Evolutionary conservation across 2,888 invertebrate genomes (phyloP), one percentile per base, ranked within the genome.

Genomic region (Megamerina dolium): DNA sequence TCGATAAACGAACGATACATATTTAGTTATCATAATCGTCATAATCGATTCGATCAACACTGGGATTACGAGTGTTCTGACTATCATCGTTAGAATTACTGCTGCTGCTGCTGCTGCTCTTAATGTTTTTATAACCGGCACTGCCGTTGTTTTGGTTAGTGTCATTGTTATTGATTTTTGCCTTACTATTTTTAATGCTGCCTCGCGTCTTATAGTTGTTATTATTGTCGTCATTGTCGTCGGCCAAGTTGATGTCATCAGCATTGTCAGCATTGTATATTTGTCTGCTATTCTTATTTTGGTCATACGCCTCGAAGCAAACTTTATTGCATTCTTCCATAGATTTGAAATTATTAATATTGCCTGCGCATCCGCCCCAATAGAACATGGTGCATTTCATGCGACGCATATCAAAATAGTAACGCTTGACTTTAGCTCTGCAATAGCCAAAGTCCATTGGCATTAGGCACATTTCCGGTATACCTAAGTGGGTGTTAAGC

Each of bases 301-400:
- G 34, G 21, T 50, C 56, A 35, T 42, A 54, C 12, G 45, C 43
- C 6, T 51, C 53, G 14, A 49, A 39, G 37, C 60, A 60, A 32
- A 47, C 36, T 10, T 54, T 40, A 35, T 57, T 54, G 57, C 85
- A 85, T 54, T 83, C 82, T 18, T 80, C 76, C 35, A 72, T 66
- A 1, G 77, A 77, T 36, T 79, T 73, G 66, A 87, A 87, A 61
- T 84, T 85, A 62, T 88, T 88, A 51, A 77, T 75, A 61, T 87
- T 88, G 9, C 87, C 87, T 40, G 83, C 73, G 54, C 82, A 82
- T 6, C 82, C 82, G 12, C 86, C 84, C 65, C 82, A 90, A 40
- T 75, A 75, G 66, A 90, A 90, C 36, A 81, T 78, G 34, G 79
- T 70, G 64, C 89, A 89, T 43, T 54, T 55, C 53, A 58, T 59